Conservation (phyloP, 2,113 vertebrate genomes). For the Perca schrenkii region DNA sequence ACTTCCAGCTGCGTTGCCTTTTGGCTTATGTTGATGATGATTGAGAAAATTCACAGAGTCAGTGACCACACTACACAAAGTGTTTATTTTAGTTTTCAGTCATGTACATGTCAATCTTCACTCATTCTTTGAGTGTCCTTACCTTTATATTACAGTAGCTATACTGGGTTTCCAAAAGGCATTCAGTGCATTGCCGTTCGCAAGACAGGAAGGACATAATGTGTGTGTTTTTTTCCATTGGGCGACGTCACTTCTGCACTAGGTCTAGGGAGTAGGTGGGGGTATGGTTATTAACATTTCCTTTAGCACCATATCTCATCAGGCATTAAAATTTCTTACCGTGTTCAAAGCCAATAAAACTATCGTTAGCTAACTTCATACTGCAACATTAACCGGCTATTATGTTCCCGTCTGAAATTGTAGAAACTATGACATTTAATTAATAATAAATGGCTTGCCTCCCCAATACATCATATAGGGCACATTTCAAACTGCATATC, state of each 20-base stretch:
- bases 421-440: slow-evolving; percentile 41
- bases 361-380: slow-evolving; percentile 25
- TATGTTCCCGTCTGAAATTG: slow-evolving; percentile 37
- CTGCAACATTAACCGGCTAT: slow-evolving; percentile 31
- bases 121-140: slow-evolving; percentile 38
- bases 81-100: neutral
- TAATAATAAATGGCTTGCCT: slow-evolving; percentile 36
- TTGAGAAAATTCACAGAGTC: neutral
- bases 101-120: slow-evolving; percentile 1
- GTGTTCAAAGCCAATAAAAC: slow-evolving; percentile 30
- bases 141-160: slow-evolving; percentile 52
- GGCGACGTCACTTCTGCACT: slow-evolving; percentile 3
- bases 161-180: slow-evolving; percentile 28
- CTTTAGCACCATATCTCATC: slow-evolving; percentile 33
- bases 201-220: slow-evolving; percentile 25
- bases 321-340: slow-evolving; percentile 24
- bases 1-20: neutral
- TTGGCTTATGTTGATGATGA: neutral
- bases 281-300: slow-evolving; percentile 45
- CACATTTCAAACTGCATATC: slow-evolving; percentile 21
- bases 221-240: slow-evolving; percentile 24
- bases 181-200: slow-evolving; percentile 12
- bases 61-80: neutral
- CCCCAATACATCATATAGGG: slow-evolving; percentile 19
- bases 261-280: neutral